Evolutionary conservation across 30 jellyfish, hydroid and myxozoan genomes (phyloP), one percentile per base, ranked within the genome.

Genomic region (Euphysa ruthae): DNA sequence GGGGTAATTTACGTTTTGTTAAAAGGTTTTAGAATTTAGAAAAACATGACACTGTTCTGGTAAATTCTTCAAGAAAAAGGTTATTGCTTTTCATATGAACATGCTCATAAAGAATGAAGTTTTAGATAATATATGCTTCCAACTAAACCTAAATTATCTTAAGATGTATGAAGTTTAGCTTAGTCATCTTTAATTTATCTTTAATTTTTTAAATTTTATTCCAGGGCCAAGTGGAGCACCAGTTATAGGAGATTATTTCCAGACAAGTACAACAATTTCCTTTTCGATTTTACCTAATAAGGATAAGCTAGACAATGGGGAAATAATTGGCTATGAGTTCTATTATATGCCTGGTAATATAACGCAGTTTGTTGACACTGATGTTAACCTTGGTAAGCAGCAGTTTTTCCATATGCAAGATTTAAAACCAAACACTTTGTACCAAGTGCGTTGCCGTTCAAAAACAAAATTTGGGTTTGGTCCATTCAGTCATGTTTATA

Each of bases 341-440:
- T n/a, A 12, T 7, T 22, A 25, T 8, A 31, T 33, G 7, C 77
- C 77, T 1, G 77, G 77, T 7, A 34, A 34, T n/a, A 15, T 10
- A 6, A 12, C 73, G 10, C 12, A 1, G 2, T 7, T 0, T 32
- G 21, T 33, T 29, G 42, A 62, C 10, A 3, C 16, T 19, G 19
- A 62, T 62, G 30, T 16, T 16, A 62, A 62, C 23, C 15, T 4
- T 56, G 44, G 69, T 16, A 24, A 56, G 58, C 58, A 56, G 3
- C 69, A 56, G 69, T 6, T 42, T 15, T 82, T 60, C 49, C 58
- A 73, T n/a, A 31, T 82, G 25, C 58, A 62, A 63, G 77, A 74
- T 25, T 75, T 82, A 25, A 82, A 82, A 43, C 94, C 94, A 19
- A 74, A 73, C 19, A 64, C 90, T 16, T 49, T 4, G 60, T 82